Percentiles rank a stretch among this genome's conserved stretches.
These are phyloP conservation scores for Tenthredo scrophulariae DNA, from an alignment of 2,888 invertebrate genomes.

Conservation along the genomic window DNA sequence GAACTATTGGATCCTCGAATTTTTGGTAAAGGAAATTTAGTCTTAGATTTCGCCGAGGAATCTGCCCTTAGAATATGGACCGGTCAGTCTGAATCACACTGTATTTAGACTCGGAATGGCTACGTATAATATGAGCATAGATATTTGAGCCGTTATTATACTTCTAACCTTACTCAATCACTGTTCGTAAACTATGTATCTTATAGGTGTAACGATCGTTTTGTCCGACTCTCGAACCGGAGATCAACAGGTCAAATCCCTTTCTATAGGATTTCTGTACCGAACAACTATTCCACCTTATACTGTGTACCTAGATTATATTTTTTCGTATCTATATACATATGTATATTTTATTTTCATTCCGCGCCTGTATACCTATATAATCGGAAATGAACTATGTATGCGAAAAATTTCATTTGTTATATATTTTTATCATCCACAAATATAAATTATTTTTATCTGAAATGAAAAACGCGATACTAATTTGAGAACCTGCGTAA, in stretches of 20 bases:
- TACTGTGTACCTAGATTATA: background rate
- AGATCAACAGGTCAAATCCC: slow-evolving; percentile 48
- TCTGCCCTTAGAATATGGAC: no score
- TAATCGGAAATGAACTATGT: no score
- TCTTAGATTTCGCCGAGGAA: no score
- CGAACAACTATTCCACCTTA: background rate
- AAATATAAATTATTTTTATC: background rate
- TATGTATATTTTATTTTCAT: background rate
- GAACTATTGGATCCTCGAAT: no score
- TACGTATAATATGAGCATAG: background rate
- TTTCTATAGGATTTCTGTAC: slow-evolving; percentile 42
- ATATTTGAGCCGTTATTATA: slow-evolving; percentile 16
- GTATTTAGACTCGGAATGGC: background rate
- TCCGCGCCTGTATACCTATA: no score
- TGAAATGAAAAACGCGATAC: background rate
- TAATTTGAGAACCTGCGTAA: background rate
- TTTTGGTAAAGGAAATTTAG: no score
- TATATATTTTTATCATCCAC: no score
- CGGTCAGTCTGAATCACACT: no score
- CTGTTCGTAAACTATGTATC: slow-evolving; percentile 26
- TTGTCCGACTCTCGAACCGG: slow-evolving; percentile 39
- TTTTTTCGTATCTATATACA: background rate
- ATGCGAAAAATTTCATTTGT: no score
- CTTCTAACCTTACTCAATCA: slow-evolving; percentile 43
- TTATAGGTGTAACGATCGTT: slow-evolving; percentile 42